A percentile compares a stretch with the other conserved stretches of the same genome.
These are phyloP conservation scores for Triplophysa rosa DNA, from an alignment of 2,113 vertebrate genomes.

Conservation along the genomic window DNA sequence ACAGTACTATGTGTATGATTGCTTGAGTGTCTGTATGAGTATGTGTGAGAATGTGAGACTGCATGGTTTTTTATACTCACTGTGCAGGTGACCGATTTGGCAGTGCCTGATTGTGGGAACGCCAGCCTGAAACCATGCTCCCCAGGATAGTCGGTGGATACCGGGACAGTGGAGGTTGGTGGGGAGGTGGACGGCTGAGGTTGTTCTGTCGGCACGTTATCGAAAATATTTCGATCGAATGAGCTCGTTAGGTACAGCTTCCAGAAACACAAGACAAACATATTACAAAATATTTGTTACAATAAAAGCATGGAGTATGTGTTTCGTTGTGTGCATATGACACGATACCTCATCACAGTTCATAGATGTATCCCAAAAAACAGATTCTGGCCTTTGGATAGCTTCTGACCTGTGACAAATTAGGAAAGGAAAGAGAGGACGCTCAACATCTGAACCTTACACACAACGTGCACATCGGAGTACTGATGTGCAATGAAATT, in stretches of 20 bases:
- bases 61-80: constrained; percentile 60
- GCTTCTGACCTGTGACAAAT: not conserved
- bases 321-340: not conserved
- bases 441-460: not conserved
- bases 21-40: not conserved
- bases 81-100: constrained; percentile 79
- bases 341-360: constrained; percentile 16
- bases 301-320: not conserved
- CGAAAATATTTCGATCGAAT: not conserved
- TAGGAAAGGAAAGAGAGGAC: not conserved
- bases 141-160: constrained; percentile 68
- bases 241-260: not conserved
- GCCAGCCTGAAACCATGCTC: constrained; percentile 62
- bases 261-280: constrained; percentile 9
- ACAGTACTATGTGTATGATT: no score
- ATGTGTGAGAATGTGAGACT: not conserved
- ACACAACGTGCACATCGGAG: not conserved
- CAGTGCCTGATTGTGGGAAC: constrained; percentile 72
- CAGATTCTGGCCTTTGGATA: not conserved
- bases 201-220: not conserved
- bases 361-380: no score
- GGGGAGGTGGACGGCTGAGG: constrained; percentile 48
- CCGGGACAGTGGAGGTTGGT: constrained; percentile 67
- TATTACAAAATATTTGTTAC: not conserved
- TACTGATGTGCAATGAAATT: not conserved